Evolutionary conservation across 2,888 invertebrate species (phyloP).

Genomic region (Pocota personata): DNA sequence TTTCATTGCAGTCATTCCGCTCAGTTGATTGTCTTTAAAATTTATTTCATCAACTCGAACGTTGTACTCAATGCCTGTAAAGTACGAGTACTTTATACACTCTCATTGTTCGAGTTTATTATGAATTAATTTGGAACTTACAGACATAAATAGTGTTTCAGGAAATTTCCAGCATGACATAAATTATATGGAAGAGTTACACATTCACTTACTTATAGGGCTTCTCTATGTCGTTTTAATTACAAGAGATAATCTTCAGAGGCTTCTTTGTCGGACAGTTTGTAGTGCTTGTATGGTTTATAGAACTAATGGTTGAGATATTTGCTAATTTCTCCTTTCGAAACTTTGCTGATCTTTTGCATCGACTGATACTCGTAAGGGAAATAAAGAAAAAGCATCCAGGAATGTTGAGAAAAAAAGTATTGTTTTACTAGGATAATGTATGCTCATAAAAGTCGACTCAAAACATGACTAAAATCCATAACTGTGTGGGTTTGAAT

Average conservation of each 20-base stretch:
- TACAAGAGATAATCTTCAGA: neutral
- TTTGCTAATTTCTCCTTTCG: too few relatives aligned
- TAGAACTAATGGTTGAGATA: neutral
- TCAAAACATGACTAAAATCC: too few relatives aligned
- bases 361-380: too few relatives aligned
- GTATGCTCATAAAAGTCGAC: too few relatives aligned
- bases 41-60: conserved; percentile 62
- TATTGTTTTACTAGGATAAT: too few relatives aligned
- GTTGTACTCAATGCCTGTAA: conserved; percentile 39
- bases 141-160: conserved; percentile 20
- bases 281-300: neutral
- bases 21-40: conserved; percentile 66
- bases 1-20: conserved; percentile 62
- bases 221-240: neutral
- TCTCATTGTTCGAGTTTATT: conserved; percentile 52
- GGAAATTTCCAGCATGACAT: conserved; percentile 7
- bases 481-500: too few relatives aligned
- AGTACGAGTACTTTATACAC: conserved; percentile 38
- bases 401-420: too few relatives aligned
- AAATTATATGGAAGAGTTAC: neutral
- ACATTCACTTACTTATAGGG: conserved; percentile 17
- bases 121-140: conserved; percentile 56
- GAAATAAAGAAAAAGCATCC: too few relatives aligned
- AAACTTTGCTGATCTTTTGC: too few relatives aligned
- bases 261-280: neutral